Conservation (phyloP, 2,113 vertebrate species). For the Cavia porcellus region DNA sequence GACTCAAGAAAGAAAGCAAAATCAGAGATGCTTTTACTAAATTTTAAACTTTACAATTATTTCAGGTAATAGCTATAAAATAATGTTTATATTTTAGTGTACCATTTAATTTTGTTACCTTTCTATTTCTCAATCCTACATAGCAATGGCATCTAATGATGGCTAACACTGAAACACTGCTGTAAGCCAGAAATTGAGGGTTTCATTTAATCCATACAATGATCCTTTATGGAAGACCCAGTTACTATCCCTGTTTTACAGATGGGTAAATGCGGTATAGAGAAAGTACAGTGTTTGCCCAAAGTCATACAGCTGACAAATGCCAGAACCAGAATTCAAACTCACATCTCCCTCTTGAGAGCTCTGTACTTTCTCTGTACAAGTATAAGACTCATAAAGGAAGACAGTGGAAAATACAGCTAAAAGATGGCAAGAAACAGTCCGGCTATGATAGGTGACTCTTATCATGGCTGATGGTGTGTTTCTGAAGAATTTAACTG, state of each 20-base stretch:
- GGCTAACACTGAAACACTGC: background rate
- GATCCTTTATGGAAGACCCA: background rate
- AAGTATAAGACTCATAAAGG: background rate
- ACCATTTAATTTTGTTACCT: background rate
- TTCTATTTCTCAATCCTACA: background rate
- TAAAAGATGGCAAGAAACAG: background rate
- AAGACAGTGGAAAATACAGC: background rate
- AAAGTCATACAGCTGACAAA: background rate
- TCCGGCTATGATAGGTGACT: background rate
- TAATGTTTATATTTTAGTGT: background rate
- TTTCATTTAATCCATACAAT: background rate
- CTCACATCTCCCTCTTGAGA: background rate
- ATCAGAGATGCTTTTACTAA: background rate
- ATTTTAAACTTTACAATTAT: background rate
- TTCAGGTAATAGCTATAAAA: slow-evolving; percentile 1
- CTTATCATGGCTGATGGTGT: background rate
- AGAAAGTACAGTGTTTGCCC: background rate
- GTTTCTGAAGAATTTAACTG: background rate
- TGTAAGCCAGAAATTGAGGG: background rate
- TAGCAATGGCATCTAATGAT: background rate
- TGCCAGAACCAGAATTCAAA: background rate
- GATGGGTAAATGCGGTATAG: background rate
- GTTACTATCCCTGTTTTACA: background rate
- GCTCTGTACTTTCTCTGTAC: background rate
- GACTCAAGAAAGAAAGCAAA: background rate